Evolutionary conservation across 2,888 invertebrate genomes (phyloP), one percentile per base, ranked within the genome.

Genomic region (Galerucella nymphaeae): DNA sequence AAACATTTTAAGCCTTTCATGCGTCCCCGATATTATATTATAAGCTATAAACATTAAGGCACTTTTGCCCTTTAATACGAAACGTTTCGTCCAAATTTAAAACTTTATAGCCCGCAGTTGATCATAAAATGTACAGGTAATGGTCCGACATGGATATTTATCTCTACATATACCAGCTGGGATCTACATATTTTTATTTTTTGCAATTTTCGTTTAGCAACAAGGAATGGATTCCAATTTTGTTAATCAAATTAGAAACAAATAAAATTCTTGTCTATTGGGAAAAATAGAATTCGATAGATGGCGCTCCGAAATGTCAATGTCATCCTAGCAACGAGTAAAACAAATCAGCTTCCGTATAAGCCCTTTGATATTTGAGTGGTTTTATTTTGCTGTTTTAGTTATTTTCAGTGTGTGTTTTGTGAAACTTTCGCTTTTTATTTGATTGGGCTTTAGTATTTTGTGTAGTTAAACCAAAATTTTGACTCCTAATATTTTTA

Each of bases 91-190:
- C 59, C 30, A 38, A 59, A 38, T 38, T 38, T 59, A 59, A 59
- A 38, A 59, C 59, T 38, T 59, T 59, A 30, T 59, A 59, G 59
- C 38, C 59, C n/a, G 38, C 3, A 59, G 30, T 30, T 38, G 38
- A 59, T 59, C 59, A n/a, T 59, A 58, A 58, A 58, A 16, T n/a
- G 23, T 58, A 58, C 58, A 30, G 59, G 59, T 30, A 59, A 59
- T 59, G 59, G 30, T 59, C 30, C 6, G 38, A 38, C 5, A 59
- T 38, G 38, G 30, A 8, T 38, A 38, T 59, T 38, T 38, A 14
- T 10, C 59, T 59, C 38, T 10, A 16, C 2, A 59, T 11, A 16
- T 30, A 30, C 58, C 58, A 38, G 38, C 6, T 58, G 58, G 38
- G n/a, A 55, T n/a, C n/a, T n/a, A n/a, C 38, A 66, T 16, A 50